phyloP scores from a whole-genome alignment of 1,140 invertebrate species.

The Diorhabda elongata region DNA sequence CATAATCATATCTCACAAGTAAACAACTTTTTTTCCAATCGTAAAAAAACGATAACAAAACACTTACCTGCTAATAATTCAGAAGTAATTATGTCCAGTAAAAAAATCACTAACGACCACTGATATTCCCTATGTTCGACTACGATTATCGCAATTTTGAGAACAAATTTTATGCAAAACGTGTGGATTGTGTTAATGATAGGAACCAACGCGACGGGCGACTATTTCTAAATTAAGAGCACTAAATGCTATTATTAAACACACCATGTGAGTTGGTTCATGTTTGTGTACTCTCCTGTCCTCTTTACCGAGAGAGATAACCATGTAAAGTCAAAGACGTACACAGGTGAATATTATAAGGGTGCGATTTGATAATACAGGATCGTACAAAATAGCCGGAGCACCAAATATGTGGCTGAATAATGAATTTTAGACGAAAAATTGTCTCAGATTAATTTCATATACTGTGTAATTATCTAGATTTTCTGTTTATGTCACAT shows the following conservation, averaged over 20 bases:
- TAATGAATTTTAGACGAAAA: no score
- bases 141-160: neutral
- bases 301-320: conserved; percentile 13
- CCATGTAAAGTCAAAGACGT: conserved; percentile 8
- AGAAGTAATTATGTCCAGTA: neutral
- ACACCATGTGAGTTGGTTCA: conserved; percentile 9
- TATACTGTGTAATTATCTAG: no score
- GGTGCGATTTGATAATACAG: no score
- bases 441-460: no score
- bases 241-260: conserved; percentile 14
- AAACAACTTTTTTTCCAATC: neutral
- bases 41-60: neutral
- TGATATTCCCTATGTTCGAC: neutral
- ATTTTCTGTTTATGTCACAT: no score
- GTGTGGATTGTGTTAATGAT: neutral
- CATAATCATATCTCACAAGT: neutral
- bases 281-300: conserved; percentile 11
- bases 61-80: neutral
- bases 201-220: neutral
- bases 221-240: conserved; percentile 6
- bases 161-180: neutral
- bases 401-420: no score
- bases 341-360: conserved; percentile 2
- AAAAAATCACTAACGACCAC: neutral
- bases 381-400: no score